These are phyloP conservation scores for Platyura marginata DNA, from an alignment of 1,140 invertebrate genomes.

Conservation along the genomic window DNA sequence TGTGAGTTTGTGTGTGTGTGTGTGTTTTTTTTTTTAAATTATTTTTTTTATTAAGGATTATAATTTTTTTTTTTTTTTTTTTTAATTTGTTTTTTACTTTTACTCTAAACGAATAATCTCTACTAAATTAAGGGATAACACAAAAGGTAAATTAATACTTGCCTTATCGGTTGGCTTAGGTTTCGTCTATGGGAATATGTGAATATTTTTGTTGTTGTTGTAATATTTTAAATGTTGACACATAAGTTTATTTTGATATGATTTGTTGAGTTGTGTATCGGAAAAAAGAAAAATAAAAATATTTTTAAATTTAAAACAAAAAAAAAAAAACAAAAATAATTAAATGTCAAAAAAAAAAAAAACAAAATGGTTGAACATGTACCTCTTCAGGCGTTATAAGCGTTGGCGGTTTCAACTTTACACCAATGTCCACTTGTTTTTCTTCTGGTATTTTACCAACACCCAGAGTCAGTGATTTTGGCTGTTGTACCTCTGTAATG, in stretches of 20 bases:
- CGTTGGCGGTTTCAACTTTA: slow-evolving; percentile 12
- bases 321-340: too few species aligned
- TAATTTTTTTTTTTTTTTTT: too few species aligned
- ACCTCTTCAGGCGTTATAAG: background rate
- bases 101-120: background rate
- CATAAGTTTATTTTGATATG: background rate
- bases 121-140: background rate
- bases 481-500: slow-evolving; percentile 8
- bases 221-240: background rate
- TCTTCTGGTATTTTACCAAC: slow-evolving; percentile 19
- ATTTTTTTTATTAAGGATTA: too few species aligned
- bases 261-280: too few species aligned
- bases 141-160: background rate
- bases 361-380: background rate
- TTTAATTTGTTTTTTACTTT: too few species aligned
- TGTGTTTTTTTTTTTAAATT: too few species aligned
- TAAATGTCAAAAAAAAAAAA: slow-evolving; percentile 1
- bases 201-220: background rate
- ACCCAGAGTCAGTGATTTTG: slow-evolving; percentile 13
- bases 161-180: too few species aligned
- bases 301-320: too few species aligned
- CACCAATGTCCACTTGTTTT: slow-evolving; percentile 10
- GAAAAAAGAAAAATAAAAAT: too few species aligned
- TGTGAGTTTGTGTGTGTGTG: too few species aligned
- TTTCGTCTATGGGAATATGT: too few species aligned